Evolutionary conservation across 1,140 invertebrate species (phyloP), one percentile per base, ranked within the genome.

Genomic region (Cyclargus thomasi): DNA sequence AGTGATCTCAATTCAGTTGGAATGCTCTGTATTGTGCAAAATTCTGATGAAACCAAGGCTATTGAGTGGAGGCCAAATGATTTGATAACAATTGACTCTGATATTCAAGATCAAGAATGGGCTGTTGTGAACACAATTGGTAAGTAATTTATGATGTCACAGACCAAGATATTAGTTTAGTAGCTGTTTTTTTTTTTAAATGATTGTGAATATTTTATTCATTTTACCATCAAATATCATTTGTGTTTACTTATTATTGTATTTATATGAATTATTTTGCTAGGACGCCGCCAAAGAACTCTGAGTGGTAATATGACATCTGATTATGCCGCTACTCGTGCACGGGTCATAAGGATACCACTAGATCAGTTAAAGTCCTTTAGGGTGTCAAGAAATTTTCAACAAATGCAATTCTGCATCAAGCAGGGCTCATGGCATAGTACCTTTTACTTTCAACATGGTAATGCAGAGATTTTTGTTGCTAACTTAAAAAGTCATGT

Each of bases 361-460:
- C 83, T 96, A 10, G 90, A 92, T 5, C 93, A 95, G 8, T 81
- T 96, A 16, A 93, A 94, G 74, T 93, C 93, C 35, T 94, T 95
- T 75, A 92, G 92, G 72, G 89, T 95, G 10, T 92, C 93, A 36
- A 92, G 93, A 59, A 93, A 94, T 67, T 94, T 93, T 47, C 93
- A 95, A 63, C 93, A 95, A 64, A 87, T 96, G 69, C 93, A 94
- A 62, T 94, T 96, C 71, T 93, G 94, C 69, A 94, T 94, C 10
- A 94, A 95, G 76, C 94, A 95, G 79, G 94, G 95, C 11, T 93
- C 94, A 0, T 93, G 94, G 68, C 94, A 96, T 73, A 95, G 95
- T 70, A 94, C 95, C 16, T 94, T 96, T 77, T 95, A 97, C 76
- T 98, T 98, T 88, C 95, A 97, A 82, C 93, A 95, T 76, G 95